These are phyloP conservation scores for Hedya salicella DNA, from an alignment of 2,888 invertebrate species.

Conservation along the genomic window DNA sequence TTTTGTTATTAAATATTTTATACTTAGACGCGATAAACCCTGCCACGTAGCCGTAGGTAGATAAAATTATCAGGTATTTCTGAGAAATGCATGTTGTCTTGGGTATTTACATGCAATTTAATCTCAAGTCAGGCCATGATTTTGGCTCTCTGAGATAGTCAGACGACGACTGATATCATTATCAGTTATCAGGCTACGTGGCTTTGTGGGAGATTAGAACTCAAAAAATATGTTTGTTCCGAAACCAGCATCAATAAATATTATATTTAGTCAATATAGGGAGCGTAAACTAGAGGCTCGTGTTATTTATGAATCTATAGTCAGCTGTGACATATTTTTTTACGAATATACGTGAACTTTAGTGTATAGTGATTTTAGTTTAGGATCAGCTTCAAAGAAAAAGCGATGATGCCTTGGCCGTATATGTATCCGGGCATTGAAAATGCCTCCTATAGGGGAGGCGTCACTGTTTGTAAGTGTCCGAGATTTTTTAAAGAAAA, in stretches of 20 bases:
- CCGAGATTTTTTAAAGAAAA: background rate
- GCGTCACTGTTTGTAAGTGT: conserved; percentile 4
- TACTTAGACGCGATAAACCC: too few species aligned
- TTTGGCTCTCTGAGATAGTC: conserved; percentile 17
- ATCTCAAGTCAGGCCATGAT: conserved; percentile 13
- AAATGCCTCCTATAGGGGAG: conserved; percentile 4
- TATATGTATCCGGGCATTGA: conserved; percentile 20
- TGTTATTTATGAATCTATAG: background rate
- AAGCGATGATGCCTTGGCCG: conserved; percentile 26
- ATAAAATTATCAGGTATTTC: background rate
- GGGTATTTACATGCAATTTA: conserved; percentile 1
- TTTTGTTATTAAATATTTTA: too few species aligned
- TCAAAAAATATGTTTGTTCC: conserved; percentile 12
- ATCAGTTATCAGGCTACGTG: conserved; percentile 30
- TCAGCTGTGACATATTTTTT: background rate
- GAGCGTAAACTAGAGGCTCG: background rate
- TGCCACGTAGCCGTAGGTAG: too few species aligned
- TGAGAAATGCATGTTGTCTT: background rate
- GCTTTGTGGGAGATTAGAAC: conserved; percentile 24
- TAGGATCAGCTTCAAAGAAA: background rate
- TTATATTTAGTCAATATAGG: conserved; percentile 4
- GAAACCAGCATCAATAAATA: background rate
- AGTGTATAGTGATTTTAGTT: too few species aligned
- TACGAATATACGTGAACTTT: background rate
- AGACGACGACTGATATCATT: conserved; percentile 12